Conservation (phyloP, 2,888 invertebrate species). For the Matsumyia berberina region DNA sequence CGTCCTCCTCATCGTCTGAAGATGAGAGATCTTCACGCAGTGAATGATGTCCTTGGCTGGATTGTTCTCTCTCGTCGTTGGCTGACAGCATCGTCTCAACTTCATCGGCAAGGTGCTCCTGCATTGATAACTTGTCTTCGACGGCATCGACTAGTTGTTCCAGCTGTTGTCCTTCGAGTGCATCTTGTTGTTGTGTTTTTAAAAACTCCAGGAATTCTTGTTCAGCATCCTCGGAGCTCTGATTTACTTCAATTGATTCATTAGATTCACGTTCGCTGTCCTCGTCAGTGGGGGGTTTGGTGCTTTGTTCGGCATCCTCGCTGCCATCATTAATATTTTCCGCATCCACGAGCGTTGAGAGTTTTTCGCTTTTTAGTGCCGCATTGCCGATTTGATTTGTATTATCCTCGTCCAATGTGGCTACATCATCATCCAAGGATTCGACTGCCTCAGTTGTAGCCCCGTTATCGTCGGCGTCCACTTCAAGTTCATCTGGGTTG, state of each 20-base stretch:
- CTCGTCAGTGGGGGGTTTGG: conserved; percentile 34
- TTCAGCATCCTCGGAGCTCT: conserved; percentile 37
- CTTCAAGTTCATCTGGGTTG: conserved; percentile 65
- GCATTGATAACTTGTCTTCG: conserved; percentile 54
- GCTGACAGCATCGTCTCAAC: conserved; percentile 44
- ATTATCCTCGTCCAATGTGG: conserved; percentile 50
- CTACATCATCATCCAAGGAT: conserved; percentile 44
- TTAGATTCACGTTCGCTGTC: conserved; percentile 56
- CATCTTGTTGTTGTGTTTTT: conserved; percentile 12
- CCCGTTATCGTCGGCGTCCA: conserved; percentile 41
- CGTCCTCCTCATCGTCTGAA: conserved; percentile 80
- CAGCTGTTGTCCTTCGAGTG: conserved; percentile 29
- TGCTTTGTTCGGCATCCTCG: conserved; percentile 57
- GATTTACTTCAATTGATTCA: conserved; percentile 59
- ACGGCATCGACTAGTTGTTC: conserved; percentile 48
- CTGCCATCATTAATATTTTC: conserved; percentile 70
- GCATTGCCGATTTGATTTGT: conserved; percentile 30
- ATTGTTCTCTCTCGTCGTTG: conserved; percentile 21
- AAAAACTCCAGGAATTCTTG: too few species aligned
- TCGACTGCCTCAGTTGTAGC: conserved; percentile 55
- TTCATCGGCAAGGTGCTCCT: conserved; percentile 39
- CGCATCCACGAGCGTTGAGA: conserved; percentile 68
- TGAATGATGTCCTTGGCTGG: conserved; percentile 47
- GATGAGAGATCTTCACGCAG: conserved; percentile 81
- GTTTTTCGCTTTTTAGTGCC: conserved; percentile 64